Base-by-base conservation (phyloP, 2,888 invertebrate genomes). In the Heliconius hortense region DNA sequence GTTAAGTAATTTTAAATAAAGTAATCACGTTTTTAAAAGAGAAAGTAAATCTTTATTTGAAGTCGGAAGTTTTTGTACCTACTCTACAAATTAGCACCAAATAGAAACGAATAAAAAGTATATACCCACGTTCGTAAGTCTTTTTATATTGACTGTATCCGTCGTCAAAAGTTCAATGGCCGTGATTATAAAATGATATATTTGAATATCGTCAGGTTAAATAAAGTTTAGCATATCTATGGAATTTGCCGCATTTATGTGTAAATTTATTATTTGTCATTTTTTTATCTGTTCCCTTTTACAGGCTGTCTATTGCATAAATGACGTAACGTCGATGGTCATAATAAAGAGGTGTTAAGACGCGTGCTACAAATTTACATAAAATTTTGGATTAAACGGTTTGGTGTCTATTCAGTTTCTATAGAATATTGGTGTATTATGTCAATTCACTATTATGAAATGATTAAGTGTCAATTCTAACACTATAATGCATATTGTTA, bases 161-260 rank as follows among this genome's bases (percentile, higher is more conserved):
- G 84, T 80, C 77, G 78, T 80, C 78, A 80, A 82, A 31, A 87
- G 91, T 89, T 91, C 91, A 86, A 81, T 84, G 89, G 87, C 88
- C 90, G 35, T 68, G 73, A 76, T 76, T 83, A 71, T 68, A 77
- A 78, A 77, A 74, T 74, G 74, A 78, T 77, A 77, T 77, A 77
- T 79, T 79, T 79, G 62, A 87, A 86, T 87, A 86, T 84, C 80
- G 84, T 88, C 87, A 88, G 84, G 85, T 88, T 85, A 82, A 87
- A 88, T 86, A 85, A 82, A 85, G 85, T 90, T 92, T 93, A 89
- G 92, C 92, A 93, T 93, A 89, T 90, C 88, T 89, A 91, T 91
- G 84, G 84, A 81, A 83, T 85, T 83, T 82, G 82, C 83, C 78
- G 82, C 82, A 85, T 89, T 88, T 85, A 88, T 89, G 89, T 90